Evolutionary conservation across 2,797 vertebrate species (phyloP).

Genomic region (Gastrophryne carolinensis): DNA sequence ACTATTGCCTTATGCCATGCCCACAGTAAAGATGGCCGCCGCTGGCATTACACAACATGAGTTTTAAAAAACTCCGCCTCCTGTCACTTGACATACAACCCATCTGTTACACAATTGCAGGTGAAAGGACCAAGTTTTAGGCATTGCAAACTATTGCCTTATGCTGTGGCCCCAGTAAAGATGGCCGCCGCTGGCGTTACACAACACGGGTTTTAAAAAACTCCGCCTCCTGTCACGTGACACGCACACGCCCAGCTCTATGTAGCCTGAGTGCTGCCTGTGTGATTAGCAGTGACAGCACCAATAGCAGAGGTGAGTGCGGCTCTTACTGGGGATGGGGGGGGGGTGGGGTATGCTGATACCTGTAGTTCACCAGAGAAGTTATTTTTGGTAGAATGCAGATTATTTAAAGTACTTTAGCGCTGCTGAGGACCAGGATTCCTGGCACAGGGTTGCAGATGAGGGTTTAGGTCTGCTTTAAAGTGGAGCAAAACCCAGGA

Average conservation of each 20-base stretch:
- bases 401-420: no score
- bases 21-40: not conserved
- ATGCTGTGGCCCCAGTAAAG: no score
- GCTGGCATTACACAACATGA: not conserved
- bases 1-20: no score
- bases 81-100: not conserved
- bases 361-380: not conserved
- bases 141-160: no score
- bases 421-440: no score
- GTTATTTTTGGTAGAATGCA: no score
- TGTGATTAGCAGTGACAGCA: not conserved
- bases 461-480: no score
- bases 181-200: no score
- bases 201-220: not conserved
- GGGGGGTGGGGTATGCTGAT: not conserved
- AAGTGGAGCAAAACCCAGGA: no score
- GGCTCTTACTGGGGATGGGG: not conserved
- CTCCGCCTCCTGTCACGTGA: not conserved
- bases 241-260: not conserved
- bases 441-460: no score
- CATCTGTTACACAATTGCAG: no score
- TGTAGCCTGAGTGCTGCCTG: not conserved
- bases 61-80: not conserved
- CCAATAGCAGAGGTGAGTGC: not conserved
- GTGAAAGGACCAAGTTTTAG: no score